phyloP scores from a whole-genome alignment of 2,888 invertebrate genomes.

The Leucophenga montana region DNA sequence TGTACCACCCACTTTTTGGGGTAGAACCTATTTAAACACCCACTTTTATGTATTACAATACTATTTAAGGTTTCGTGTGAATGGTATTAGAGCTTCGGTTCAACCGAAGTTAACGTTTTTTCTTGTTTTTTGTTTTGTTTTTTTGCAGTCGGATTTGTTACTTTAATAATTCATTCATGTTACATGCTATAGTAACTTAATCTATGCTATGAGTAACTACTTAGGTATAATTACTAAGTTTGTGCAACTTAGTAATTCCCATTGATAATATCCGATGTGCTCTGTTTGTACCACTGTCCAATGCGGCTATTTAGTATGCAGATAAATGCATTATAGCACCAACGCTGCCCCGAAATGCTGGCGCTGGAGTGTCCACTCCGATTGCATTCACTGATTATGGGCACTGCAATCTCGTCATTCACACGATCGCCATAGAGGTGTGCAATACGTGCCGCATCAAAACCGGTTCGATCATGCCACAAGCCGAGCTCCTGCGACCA shows the following conservation, averaged over 20 bases:
- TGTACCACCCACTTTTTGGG: too few species aligned
- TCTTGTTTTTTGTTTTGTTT: too few species aligned
- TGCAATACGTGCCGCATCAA: not conserved
- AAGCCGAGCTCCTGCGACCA: not conserved
- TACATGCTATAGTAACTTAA: too few species aligned
- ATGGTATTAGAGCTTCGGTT: too few species aligned
- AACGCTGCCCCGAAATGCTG: not conserved
- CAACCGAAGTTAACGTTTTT: too few species aligned
- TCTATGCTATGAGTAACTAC: too few species aligned
- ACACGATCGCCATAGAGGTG: not conserved
- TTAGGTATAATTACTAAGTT: too few species aligned
- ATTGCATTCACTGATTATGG: not conserved
- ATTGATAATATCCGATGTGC: constrained; percentile 5
- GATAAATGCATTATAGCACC: not conserved
- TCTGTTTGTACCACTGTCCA: not conserved
- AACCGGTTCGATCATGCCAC: not conserved
- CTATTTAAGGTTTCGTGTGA: too few species aligned
- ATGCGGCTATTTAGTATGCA: not conserved
- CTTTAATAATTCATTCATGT: too few species aligned
- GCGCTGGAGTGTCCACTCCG: not conserved
- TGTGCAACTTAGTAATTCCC: not conserved
- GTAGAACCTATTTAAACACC: too few species aligned
- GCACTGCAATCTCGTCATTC: not conserved
- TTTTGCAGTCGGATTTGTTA: too few species aligned
- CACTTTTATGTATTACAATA: too few species aligned